Base-by-base conservation (phyloP, 2,888 invertebrate species). In the Drosophila imparisetae region DNA sequence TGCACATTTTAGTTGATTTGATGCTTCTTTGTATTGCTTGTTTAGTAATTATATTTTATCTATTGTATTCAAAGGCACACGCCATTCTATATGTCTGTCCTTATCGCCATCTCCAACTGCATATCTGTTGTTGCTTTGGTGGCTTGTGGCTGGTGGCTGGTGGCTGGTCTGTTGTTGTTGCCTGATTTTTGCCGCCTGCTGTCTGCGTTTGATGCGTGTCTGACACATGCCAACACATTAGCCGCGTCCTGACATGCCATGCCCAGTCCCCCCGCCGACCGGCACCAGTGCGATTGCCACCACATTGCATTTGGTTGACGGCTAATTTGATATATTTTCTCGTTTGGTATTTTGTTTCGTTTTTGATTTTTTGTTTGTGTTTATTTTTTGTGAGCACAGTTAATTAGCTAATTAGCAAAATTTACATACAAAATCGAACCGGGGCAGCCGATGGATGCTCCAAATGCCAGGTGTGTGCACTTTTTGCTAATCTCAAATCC, bases 161-260 rank as follows among this genome's bases (percentile, higher is more conserved):
- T 50, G 34, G 30, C 50, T 49, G n/a, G 30, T 32, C 40, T 64
- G 40, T 45, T 48, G 45, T 30, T 32, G 52, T 54, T 38, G 54
- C 54, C 50, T 52, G 50, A 54, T 58, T 75, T 66, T 78, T 81
- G 53, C 69, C 59, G 65, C 49, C 59, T 55, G 72, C 59, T 69
- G 79, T 73, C 83, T 83, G 81, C 69, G 49, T 85, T 85, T 85
- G 83, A 88, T 78, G 75, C 65, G 75, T 65, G 80, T 80, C 86
- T 88, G 83, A 88, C 86, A 88, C 81, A 87, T 85, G 86, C 86
- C 86, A 88, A 81, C 76, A 77, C 78, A 78, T 79, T 86, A 80
- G 73, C 66, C 69, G 70, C 32, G 55, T 57, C 50, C 75, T 38
- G 67, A 36, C 58, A 72, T 69, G 60, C 68, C 67, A 24, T 45